Evolutionary conservation across 2,888 invertebrate genomes (phyloP), one percentile per base, ranked within the genome.

Genomic region (Caenorhabditis angaria): DNA sequence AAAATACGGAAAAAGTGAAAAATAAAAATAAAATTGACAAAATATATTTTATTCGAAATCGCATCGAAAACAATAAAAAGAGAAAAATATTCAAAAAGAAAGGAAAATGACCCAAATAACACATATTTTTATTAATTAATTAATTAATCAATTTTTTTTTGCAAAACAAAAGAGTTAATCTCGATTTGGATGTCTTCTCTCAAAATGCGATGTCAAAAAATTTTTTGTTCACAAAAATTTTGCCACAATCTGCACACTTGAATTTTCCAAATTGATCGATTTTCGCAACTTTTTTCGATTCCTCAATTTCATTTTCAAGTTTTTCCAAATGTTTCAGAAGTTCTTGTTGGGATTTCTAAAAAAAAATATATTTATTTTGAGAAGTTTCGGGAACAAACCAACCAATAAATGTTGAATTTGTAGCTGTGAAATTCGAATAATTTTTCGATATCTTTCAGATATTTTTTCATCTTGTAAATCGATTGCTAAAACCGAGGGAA

Each of bases 361-460:
- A 61, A 35, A 35, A 27, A 35, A 25, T 18, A 22, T 22, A 10
- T 20, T 41, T 55, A 50, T 20, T 51, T 5, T 6, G 51, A 51
- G 22, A 51, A 51, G 2, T 22, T 22, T 51, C 22, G n/a, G 32
- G 20, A 14, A 2, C 12, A 47, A 18, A 48, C 55, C 22, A 4
- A 71, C 71, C 63, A 71, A 53, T 53, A 71, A 56, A 61, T 71
- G 66, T 32, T 66, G 66, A 60, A 71, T 71, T 61, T 71, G 65
- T 18, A 71, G 57, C 41, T 71, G 71, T 32, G 71, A 61, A 57
- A 71, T 71, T 51, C 71, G 60, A 12, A 71, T 47, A 0, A 71
- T 56, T 48, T 71, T 71, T 32, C 62, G 51, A 27, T 63, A 71
- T 47, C 65, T 48, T 20, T 71, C 62, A 2, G 55, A 24, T 0